phyloP scores from a whole-genome alignment of 2,113 vertebrate species.

The Poeciliopsis prolifica region DNA sequence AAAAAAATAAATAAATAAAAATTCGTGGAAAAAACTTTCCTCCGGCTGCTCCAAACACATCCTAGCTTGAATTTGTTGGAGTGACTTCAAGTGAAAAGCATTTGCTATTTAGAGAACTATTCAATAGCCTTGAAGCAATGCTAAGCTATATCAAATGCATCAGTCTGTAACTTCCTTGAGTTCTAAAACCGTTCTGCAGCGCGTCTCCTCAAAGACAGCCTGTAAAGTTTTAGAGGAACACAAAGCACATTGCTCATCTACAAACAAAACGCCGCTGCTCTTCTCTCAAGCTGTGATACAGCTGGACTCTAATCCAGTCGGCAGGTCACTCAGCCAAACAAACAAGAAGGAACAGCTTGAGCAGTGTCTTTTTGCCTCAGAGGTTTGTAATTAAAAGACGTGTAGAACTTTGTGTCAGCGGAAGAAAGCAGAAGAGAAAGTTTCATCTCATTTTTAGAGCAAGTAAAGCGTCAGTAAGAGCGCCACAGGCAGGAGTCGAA shows the following conservation, averaged over 20 bases:
- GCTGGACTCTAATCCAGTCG: slow-evolving; percentile 65
- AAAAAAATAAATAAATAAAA: not conserved
- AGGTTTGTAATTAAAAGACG: slow-evolving; percentile 1
- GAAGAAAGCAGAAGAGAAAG: slow-evolving; percentile 6
- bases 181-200: slow-evolving; percentile 12
- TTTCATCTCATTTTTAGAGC: not conserved
- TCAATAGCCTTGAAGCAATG: slow-evolving; percentile 30
- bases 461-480: not conserved
- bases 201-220: slow-evolving; percentile 3
- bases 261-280: slow-evolving; percentile 13
- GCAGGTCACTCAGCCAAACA: slow-evolving; percentile 37
- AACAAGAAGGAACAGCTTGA: slow-evolving; percentile 43
- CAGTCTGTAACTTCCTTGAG: slow-evolving; percentile 24
- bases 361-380: slow-evolving; percentile 10
- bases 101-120: slow-evolving; percentile 18
- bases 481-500: not conserved
- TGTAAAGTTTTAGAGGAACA: not conserved
- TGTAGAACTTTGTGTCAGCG: slow-evolving; percentile 9
- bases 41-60: not conserved
- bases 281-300: slow-evolving; percentile 41
- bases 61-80: slow-evolving; percentile 2
- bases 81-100: not conserved
- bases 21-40: not conserved
- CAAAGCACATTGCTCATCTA: not conserved
- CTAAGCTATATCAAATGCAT: slow-evolving; percentile 18